A percentile compares a stretch with the other conserved stretches of the same genome.
These are phyloP conservation scores for Acipenser ruthenus DNA, from an alignment of 2,797 vertebrate species.

Conservation along the genomic window DNA sequence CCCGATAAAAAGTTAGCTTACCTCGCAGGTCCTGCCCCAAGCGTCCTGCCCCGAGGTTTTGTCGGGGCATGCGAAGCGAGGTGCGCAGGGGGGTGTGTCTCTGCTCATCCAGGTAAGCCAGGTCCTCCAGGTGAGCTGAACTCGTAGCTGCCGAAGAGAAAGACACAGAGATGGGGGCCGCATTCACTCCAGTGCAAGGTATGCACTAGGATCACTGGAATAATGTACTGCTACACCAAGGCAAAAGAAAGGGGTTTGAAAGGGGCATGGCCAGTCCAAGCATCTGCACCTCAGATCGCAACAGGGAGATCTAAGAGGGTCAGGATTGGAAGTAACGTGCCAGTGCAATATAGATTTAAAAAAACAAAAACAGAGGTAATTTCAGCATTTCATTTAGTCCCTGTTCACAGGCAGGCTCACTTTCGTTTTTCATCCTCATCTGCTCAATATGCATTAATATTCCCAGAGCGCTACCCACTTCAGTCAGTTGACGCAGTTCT, in stretches of 20 bases:
- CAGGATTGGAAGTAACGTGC: too few species aligned
- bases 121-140: conserved; percentile 89
- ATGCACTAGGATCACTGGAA: too few species aligned
- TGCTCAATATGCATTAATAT: background rate
- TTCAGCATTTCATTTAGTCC: too few species aligned
- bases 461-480: background rate
- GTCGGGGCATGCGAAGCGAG: conserved; percentile 89
- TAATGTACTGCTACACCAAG: too few species aligned
- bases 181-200: too few species aligned
- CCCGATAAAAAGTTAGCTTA: conserved; percentile 39
- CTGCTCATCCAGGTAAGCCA: conserved; percentile 94
- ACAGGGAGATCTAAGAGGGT: too few species aligned
- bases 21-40: conserved; percentile 89
- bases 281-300: too few species aligned
- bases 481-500: background rate
- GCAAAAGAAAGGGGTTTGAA: too few species aligned
- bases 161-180: too few species aligned
- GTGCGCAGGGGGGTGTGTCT: conserved; percentile 86
- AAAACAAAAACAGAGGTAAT: too few species aligned
- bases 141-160: conserved; percentile 73
- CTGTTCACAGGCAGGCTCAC: background rate
- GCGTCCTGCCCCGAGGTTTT: conserved; percentile 73
- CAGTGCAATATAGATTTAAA: too few species aligned
- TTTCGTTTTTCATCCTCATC: background rate
- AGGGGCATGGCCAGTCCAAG: too few species aligned